A percentile compares a stretch with the other conserved stretches of the same genome.
Conservation (phyloP, 2,888 invertebrate species). For the Metopia argyrocephala region DNA sequence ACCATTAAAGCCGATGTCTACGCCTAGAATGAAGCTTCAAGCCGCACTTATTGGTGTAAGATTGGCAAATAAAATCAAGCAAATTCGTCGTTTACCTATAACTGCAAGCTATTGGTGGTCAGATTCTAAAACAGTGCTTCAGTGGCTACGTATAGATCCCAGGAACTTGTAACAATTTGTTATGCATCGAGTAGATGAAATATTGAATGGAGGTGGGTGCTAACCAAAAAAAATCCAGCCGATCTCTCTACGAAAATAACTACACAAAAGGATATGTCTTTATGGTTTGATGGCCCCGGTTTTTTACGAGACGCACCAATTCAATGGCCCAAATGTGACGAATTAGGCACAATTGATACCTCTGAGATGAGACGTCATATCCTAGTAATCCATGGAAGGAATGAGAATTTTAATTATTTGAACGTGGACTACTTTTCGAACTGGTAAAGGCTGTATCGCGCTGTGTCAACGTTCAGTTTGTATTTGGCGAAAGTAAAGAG, state of each 20-base stretch:
- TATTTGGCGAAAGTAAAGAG: constrained; percentile 32
- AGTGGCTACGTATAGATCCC: constrained; percentile 55
- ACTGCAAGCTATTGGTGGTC: constrained; percentile 35
- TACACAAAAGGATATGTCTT: neutral
- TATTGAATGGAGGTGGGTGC: constrained; percentile 59
- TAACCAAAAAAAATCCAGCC: constrained; percentile 46
- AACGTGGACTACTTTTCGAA: too few species aligned
- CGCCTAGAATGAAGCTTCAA: constrained; percentile 18
- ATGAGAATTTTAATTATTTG: constrained; percentile 22
- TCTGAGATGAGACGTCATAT: constrained; percentile 8
- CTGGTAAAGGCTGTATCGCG: constrained; percentile 43
- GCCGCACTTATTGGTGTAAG: constrained; percentile 8
- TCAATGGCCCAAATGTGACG: constrained; percentile 35
- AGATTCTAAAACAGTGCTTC: too few species aligned
- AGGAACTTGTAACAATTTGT: constrained; percentile 57
- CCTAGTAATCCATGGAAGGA: neutral
- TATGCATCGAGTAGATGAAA: constrained; percentile 48
- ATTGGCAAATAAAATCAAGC: constrained; percentile 29
- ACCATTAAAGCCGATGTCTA: constrained; percentile 51
- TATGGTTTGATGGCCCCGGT: constrained; percentile 52
- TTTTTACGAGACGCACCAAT: neutral
- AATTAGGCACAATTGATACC: neutral
- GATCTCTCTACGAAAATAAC: constrained; percentile 57
- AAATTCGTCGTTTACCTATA: constrained; percentile 18
- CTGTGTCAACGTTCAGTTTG: constrained; percentile 39